A percentile compares a stretch with the other conserved stretches of the same genome.
Evolutionary conservation across 1,140 invertebrate species (phyloP).

Genomic region (Lepidurus packardi): DNA sequence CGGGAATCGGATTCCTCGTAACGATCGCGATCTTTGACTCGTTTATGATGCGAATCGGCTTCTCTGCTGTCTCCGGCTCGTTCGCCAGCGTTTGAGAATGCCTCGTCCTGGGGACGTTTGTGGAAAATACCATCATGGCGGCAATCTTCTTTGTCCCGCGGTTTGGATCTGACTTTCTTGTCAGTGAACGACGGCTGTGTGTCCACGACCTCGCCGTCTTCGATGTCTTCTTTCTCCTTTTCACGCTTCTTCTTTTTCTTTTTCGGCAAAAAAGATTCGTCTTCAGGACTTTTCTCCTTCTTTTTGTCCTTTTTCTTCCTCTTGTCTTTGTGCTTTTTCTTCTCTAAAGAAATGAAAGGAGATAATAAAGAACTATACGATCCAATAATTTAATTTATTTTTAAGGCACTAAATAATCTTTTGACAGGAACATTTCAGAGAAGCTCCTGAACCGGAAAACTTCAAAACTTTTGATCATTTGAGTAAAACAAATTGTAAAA

Average conservation of each 20-base stretch:
- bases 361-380: background rate
- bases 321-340: background rate
- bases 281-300: background rate
- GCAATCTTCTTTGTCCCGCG: conserved; percentile 23
- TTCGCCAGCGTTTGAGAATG: background rate
- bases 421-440: background rate
- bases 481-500: too few species aligned
- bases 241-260: conserved; percentile 24
- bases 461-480: too few species aligned
- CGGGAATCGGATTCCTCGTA: background rate
- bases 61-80: background rate
- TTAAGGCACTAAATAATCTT: background rate
- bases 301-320: conserved; percentile 15
- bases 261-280: background rate
- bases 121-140: conserved; percentile 30
- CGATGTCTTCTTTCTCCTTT: conserved; percentile 25
- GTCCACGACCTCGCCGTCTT: conserved; percentile 19
- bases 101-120: background rate
- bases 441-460: too few species aligned
- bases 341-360: background rate
- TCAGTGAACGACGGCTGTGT: background rate
- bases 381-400: background rate
- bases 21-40: background rate
- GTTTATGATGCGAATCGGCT: background rate
- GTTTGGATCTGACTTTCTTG: background rate